phyloP scores from a whole-genome alignment of 1,140 invertebrate genomes.

The Pogonomyrmex californicus region DNA sequence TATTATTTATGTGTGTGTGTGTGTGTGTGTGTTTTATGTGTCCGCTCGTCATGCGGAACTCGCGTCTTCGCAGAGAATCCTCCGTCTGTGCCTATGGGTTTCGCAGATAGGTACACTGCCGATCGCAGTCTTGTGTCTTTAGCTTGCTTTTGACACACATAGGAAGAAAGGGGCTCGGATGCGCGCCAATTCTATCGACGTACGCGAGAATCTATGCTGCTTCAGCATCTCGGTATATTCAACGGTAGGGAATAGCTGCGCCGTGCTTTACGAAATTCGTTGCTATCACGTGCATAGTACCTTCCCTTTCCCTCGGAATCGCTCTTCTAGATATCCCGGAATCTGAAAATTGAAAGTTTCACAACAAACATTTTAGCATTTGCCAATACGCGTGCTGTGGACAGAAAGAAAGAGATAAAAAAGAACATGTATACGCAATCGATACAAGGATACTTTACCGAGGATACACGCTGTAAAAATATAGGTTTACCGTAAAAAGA shows the following conservation, averaged over 20 bases:
- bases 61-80: neutral
- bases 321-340: conserved; percentile 85
- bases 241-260: conserved; percentile 64
- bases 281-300: conserved; percentile 84
- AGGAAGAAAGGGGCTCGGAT: conserved; percentile 45
- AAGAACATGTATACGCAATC: neutral
- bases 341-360: conserved; percentile 84
- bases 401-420: neutral
- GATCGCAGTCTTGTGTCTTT: conserved; percentile 50
- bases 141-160: conserved; percentile 33
- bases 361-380: conserved; percentile 65
- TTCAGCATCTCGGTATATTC: conserved; percentile 59
- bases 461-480: conserved; percentile 43
- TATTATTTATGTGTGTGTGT: too few species aligned
- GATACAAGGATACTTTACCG: conserved; percentile 13
- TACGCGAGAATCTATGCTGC: conserved; percentile 56
- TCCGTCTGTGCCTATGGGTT: conserved; percentile 7
- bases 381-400: neutral
- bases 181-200: conserved; percentile 29
- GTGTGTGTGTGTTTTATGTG: neutral
- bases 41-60: neutral
- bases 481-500: conserved; percentile 38
- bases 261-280: conserved; percentile 60
- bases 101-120: neutral
- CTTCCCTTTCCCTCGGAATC: conserved; percentile 82